Base-by-base conservation (phyloP, 2,888 invertebrate genomes). In the Crematogaster levior region DNA sequence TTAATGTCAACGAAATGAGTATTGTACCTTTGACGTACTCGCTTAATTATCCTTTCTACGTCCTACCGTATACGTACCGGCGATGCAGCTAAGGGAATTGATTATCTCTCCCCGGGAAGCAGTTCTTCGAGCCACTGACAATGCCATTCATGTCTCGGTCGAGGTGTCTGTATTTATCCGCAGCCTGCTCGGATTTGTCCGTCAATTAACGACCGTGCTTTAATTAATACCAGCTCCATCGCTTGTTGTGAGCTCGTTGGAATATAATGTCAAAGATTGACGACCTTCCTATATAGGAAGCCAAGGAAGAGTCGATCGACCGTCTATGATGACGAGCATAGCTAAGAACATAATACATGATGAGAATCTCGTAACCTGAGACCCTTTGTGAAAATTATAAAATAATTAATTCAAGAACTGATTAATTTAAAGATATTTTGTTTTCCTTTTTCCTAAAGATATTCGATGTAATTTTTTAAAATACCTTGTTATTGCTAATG, bases 141-240 rank as follows among this genome's bases (percentile, higher is more conserved):
- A 88, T 89, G 81, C 88, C 83, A 89, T 89, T 66, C 87, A 61
- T 66, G 83, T 83, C 80, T 66, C 84, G 79, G 84, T 85, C 79
- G 82, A 79, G 83, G 82, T 43, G 88, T 86, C 90, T 89, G 84
- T 88, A 89, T 89, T 88, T 87, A 88, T 89, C 83, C 77, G 58
- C 53, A 40, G 81, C 83, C 81, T 74, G 73, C n/a, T 73, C 65
- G 81, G 85, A 87, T 85, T 87, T 86, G 75, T 88, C 72, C 84
- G 82, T 85, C 90, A 86, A 89, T 89, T 89, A 89, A 88, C 90
- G 85, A 58, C 79, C 83, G 84, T 81, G 84, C 90, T 82, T 86
- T 89, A 89, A 89, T 89, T 89, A 86, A 88, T 90, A 80, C 88
- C 84, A 68, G 30, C 85, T 60, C 61, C 82, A 58, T 77, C 61